Percentiles rank a stretch among this genome's conserved stretches.
phyloP scores from a whole-genome alignment of 1,140 invertebrate species.

The Camponotus pennsylvanicus region DNA sequence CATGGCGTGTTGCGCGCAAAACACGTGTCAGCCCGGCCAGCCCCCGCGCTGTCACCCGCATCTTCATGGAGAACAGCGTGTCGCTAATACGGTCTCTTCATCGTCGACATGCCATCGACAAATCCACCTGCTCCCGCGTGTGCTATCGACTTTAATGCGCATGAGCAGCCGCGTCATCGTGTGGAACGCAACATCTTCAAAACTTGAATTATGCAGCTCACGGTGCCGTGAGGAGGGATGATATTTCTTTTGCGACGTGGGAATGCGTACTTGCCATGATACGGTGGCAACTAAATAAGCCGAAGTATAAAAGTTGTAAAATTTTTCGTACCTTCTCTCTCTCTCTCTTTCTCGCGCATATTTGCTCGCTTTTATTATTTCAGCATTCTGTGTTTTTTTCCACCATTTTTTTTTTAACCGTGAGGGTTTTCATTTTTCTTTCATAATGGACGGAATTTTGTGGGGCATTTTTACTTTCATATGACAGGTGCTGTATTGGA shows the following conservation, averaged over 20 bases:
- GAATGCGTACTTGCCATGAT: not conserved
- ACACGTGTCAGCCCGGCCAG: constrained; percentile 47
- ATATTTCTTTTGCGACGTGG: not conserved
- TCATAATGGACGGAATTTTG: not conserved
- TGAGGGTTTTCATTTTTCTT: constrained; percentile 2
- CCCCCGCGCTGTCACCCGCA: constrained; percentile 44
- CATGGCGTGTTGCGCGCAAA: not conserved
- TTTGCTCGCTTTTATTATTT: constrained; percentile 10
- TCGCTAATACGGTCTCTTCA: constrained; percentile 66
- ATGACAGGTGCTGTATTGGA: not conserved
- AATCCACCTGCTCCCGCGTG: constrained; percentile 66
- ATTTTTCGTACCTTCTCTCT: no score
- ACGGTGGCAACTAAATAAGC: no score
- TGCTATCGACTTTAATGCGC: constrained; percentile 54
- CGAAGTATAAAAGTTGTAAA: not conserved
- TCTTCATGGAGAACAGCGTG: constrained; percentile 60
- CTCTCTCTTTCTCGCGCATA: not conserved
- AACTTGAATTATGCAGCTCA: constrained; percentile 37
- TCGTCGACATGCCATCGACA: constrained; percentile 60
- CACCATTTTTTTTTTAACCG: not conserved
- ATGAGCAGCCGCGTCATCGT: constrained; percentile 25
- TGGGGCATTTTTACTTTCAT: not conserved
- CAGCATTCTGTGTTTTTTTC: not conserved
- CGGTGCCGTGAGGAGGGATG: not conserved
- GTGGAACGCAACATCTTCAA: constrained; percentile 8